Percentiles rank a stretch among this genome's conserved stretches.
These are phyloP conservation scores for Melitaea cinxia DNA, from an alignment of 1,140 invertebrate genomes.

Conservation along the genomic window DNA sequence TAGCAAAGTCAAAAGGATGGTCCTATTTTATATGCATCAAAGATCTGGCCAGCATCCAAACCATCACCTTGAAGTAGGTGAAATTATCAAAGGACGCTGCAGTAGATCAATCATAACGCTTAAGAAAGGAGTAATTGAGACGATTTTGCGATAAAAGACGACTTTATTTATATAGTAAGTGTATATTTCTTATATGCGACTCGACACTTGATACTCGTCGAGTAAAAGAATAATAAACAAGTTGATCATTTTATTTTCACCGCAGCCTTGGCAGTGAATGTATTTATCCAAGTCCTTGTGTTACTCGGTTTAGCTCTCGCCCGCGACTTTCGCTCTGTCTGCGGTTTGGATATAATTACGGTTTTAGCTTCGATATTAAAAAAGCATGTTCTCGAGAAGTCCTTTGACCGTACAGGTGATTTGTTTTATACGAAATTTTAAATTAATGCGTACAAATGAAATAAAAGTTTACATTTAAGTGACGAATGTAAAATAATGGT, in stretches of 20 bases:
- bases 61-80: slow-evolving; percentile 28
- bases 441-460: too few species aligned
- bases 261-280: slow-evolving; percentile 41
- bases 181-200: not conserved
- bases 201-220: slow-evolving; percentile 19
- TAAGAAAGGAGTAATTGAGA: not conserved
- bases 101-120: not conserved
- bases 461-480: too few species aligned
- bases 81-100: slow-evolving; percentile 32
- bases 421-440: not conserved
- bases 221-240: slow-evolving; percentile 40
- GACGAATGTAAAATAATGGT: too few species aligned
- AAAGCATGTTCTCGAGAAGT: not conserved
- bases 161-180: too few species aligned
- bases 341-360: slow-evolving; percentile 21
- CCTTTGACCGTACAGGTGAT: too few species aligned
- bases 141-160: not conserved
- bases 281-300: slow-evolving; percentile 37
- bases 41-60: slow-evolving; percentile 36
- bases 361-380: not conserved
- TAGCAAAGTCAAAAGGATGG: slow-evolving; percentile 35
- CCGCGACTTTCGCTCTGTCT: slow-evolving; percentile 18
- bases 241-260: slow-evolving; percentile 36
- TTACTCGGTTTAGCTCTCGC: slow-evolving; percentile 28
- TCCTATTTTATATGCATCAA: slow-evolving; percentile 25